Base-by-base conservation (phyloP, 2,113 vertebrate species). In the Nyctibius bracteatus region DNA sequence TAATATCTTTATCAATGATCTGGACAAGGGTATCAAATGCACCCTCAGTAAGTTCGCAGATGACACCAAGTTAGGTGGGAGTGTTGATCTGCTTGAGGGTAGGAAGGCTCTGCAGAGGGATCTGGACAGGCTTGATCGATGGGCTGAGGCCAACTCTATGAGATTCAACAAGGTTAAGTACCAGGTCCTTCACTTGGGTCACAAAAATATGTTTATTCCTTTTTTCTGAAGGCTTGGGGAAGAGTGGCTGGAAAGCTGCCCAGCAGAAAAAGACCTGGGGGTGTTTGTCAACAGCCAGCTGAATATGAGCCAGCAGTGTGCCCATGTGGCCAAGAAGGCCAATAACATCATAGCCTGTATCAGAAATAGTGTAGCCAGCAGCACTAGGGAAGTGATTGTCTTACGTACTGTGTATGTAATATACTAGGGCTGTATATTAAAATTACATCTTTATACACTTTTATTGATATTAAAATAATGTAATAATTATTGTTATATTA, bases 391-490 rank as follows among this genome's bases (percentile, higher is more conserved):
- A 63, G 18, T 51, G 46, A 10, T 33, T 8, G 20, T 47, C 19
- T 8, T 20, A 10, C 41, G 14, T 43, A 43, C 41, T 65, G 43
- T 92, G 27, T 81, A 80, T 89, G 43, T 46, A 84, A 84, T 58
- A 71, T 91, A 55, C 80, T 79, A 67, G 33, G 21, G 37, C 18
- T 74, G 14, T 87, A 81, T 94, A 94, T 96, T 95, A 62, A 31
- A 57, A 24, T 88, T 83, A 37, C 46, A 63, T 71, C 31, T 91
- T 95, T 90, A 82, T 62, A 46, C 5, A 37, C 8, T 97, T 96
- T 96, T 92, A 97, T 95, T 90, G 97, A 79, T 91, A 96, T 95
- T 96, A 95, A 97, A 96, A 96, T 88, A 87, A 74, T 75, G 89
- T 97, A 68, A 93, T 91, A 47, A 81, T 86, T 95, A 95, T 96